A percentile compares a stretch with the other conserved stretches of the same genome.
phyloP scores from a whole-genome alignment of 2,888 invertebrate genomes.

The Chalcosyrphus nemorum region DNA sequence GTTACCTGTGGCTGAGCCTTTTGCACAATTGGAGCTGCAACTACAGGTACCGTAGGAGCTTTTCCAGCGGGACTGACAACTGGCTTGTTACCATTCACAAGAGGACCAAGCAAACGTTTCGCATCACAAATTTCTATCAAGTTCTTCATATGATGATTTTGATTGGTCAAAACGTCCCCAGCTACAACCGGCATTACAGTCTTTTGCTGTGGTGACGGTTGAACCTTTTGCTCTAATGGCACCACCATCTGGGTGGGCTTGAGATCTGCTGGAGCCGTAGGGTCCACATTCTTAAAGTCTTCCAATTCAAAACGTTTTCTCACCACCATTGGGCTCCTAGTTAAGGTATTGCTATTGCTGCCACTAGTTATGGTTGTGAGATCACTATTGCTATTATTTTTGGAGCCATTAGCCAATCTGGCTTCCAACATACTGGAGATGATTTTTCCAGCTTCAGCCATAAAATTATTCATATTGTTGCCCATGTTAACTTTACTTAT shows the following conservation, averaged over 20 bases:
- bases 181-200: background rate
- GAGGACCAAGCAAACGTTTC: slow-evolving; percentile 28
- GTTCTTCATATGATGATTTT: slow-evolving; percentile 79
- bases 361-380: slow-evolving; percentile 56
- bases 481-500: slow-evolving; percentile 79
- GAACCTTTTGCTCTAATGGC: slow-evolving; percentile 71
- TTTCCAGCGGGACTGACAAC: background rate
- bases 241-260: slow-evolving; percentile 76
- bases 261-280: slow-evolving; percentile 77
- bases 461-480: slow-evolving; percentile 79
- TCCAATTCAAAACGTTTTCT: slow-evolving; percentile 79
- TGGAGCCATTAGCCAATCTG: slow-evolving; percentile 75
- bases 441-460: slow-evolving; percentile 81
- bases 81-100: slow-evolving; percentile 26
- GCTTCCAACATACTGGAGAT: slow-evolving; percentile 81
- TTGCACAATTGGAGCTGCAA: background rate
- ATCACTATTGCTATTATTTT: slow-evolving; percentile 68
- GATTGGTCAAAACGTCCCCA: slow-evolving; percentile 35
- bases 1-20: slow-evolving; percentile 26
- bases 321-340: slow-evolving; percentile 79
- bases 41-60: background rate
- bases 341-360: slow-evolving; percentile 77
- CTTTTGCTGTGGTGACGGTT: slow-evolving; percentile 39
- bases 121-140: slow-evolving; percentile 80
- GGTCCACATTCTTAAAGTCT: slow-evolving; percentile 79